phyloP scores from a whole-genome alignment of 2,797 vertebrate genomes.

The Amblyopsis hoosieri region DNA sequence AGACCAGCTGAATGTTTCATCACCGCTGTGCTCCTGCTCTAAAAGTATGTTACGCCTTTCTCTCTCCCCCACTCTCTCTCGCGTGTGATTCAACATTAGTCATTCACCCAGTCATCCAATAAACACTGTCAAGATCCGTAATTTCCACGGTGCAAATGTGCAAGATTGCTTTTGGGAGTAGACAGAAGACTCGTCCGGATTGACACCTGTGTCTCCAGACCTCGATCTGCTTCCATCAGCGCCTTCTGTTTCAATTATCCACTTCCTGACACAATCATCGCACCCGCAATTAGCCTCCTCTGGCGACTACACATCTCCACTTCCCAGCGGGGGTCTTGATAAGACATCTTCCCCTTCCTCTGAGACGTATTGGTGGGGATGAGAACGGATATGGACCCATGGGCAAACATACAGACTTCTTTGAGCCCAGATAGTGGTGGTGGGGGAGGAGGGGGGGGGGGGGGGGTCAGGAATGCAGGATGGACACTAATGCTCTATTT shows the following conservation, averaged over 20 bases:
- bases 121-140: too few relatives aligned
- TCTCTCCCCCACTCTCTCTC: too few relatives aligned
- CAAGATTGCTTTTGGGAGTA: too few relatives aligned
- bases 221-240: neutral
- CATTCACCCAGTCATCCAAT: too few relatives aligned
- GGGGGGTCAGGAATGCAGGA: constrained; percentile 17
- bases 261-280: constrained; percentile 35
- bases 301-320: neutral
- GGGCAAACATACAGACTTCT: too few relatives aligned
- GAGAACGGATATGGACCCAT: too few relatives aligned
- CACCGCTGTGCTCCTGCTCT: too few relatives aligned
- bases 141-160: too few relatives aligned
- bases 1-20: too few relatives aligned
- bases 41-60: too few relatives aligned
- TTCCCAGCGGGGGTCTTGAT: constrained; percentile 12
- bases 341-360: constrained; percentile 19
- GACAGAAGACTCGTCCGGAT: neutral
- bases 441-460: neutral
- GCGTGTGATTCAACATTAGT: too few relatives aligned
- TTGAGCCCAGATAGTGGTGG: neutral
- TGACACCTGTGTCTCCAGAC: constrained; percentile 18
- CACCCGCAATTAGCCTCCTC: constrained; percentile 27
- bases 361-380: neutral
- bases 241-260: constrained; percentile 26
- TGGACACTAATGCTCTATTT: constrained; percentile 21